Percentiles rank a stretch among this genome's conserved stretches.
phyloP scores from a whole-genome alignment of 2,113 vertebrate genomes.

The Larimichthys polyactis region DNA sequence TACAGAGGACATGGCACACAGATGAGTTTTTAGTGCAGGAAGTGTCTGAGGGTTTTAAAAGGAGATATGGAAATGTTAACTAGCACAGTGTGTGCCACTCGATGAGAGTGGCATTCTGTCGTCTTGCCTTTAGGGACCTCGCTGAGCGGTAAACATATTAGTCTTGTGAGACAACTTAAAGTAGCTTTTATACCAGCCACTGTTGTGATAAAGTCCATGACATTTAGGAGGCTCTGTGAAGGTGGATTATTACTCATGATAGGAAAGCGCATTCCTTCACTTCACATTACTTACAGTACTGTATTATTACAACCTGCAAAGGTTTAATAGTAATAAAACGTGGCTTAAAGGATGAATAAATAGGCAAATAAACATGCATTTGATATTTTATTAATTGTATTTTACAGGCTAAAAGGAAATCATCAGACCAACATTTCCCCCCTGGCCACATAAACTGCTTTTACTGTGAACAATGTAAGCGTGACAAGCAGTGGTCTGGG shows the following conservation, averaged over 20 bases:
- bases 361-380: not conserved
- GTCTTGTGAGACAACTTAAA: slow-evolving; percentile 60
- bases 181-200: slow-evolving; percentile 54
- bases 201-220: slow-evolving; percentile 31
- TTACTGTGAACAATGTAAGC: slow-evolving; percentile 8
- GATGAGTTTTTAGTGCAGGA: not conserved
- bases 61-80: slow-evolving; percentile 34
- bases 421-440: slow-evolving; percentile 11
- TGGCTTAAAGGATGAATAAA: not conserved
- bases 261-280: not conserved
- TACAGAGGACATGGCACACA: not conserved
- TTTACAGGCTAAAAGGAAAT: not conserved
- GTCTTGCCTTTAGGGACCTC: slow-evolving; percentile 34
- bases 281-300: not conserved
- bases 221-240: slow-evolving; percentile 39
- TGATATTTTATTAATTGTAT: not conserved
- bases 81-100: slow-evolving; percentile 31
- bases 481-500: slow-evolving; percentile 10
- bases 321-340: not conserved
- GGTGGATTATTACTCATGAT: slow-evolving; percentile 25
- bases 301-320: not conserved
- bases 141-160: slow-evolving; percentile 62
- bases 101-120: slow-evolving; percentile 43
- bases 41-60: slow-evolving; percentile 24
- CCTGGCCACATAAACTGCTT: slow-evolving; percentile 3